These are phyloP conservation scores for Tachysurus fulvidraco DNA, from an alignment of 2,113 vertebrate genomes.

Conservation along the genomic window DNA sequence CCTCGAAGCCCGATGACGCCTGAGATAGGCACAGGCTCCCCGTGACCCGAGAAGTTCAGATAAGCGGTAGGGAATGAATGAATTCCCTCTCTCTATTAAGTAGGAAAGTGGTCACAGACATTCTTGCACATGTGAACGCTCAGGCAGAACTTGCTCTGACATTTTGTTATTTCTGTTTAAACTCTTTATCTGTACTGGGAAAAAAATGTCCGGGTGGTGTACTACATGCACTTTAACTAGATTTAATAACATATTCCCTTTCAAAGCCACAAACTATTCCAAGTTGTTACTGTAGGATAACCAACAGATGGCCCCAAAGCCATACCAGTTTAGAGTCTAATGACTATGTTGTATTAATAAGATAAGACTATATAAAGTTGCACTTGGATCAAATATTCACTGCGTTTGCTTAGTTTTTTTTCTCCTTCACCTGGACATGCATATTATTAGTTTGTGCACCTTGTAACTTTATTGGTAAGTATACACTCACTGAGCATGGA, in stretches of 20 bases:
- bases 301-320: slow-evolving; percentile 14
- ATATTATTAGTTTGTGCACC: not conserved
- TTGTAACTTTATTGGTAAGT: not conserved
- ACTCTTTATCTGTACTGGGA: not conserved
- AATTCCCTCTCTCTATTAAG: too few species aligned
- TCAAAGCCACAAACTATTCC: not conserved
- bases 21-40: too few species aligned
- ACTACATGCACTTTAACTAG: not conserved
- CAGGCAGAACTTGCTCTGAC: not conserved
- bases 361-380: not conserved
- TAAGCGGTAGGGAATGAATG: too few species aligned
- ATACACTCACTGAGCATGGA: not conserved
- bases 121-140: not conserved
- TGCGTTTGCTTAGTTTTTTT: not conserved
- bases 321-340: not conserved
- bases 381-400: not conserved
- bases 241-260: not conserved
- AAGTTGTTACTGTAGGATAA: not conserved
- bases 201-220: not conserved
- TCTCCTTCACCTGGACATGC: not conserved
- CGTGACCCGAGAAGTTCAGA: too few species aligned
- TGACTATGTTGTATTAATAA: not conserved
- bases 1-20: too few species aligned
- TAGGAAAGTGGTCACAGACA: not conserved
- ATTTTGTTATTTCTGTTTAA: not conserved